Evolutionary conservation across 2,113 vertebrate genomes (phyloP).

Genomic region (Oceanodroma tethys): DNA sequence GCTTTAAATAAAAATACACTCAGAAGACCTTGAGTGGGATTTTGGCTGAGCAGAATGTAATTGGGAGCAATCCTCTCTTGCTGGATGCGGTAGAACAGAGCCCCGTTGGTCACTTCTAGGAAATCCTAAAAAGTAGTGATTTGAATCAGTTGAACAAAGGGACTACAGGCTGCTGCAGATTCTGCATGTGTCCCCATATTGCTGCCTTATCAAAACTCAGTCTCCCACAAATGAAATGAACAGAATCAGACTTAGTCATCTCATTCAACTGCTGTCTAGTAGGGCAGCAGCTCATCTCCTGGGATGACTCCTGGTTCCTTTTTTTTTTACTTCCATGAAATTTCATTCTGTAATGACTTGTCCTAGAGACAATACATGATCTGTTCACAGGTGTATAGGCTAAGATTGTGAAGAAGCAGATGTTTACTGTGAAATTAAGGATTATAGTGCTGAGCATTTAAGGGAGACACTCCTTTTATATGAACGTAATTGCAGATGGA

Average conservation of each 20-base stretch:
- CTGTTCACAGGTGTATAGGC: neutral
- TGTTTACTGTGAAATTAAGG: neutral
- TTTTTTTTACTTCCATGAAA: neutral
- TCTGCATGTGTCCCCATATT: accelerated
- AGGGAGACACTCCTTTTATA: neutral
- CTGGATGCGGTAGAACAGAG: neutral
- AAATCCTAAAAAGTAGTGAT: neutral
- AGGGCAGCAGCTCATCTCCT: neutral
- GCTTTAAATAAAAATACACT: neutral
- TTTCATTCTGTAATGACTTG: neutral
- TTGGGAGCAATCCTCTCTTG: neutral
- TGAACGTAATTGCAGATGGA: neutral
- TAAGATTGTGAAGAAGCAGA: neutral
- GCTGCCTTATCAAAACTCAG: neutral
- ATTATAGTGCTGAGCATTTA: neutral
- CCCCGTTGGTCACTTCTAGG: neutral
- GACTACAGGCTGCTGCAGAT: accelerated
- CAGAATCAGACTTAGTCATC: accelerated
- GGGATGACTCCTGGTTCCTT: neutral
- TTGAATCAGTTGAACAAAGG: neutral
- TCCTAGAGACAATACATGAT: accelerated
- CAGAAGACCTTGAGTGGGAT: neutral
- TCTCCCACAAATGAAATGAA: too few relatives aligned
- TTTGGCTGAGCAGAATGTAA: neutral
- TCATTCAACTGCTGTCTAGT: accelerated